A percentile compares a stretch with the other conserved stretches of the same genome.
phyloP scores from a whole-genome alignment of 2,113 vertebrate genomes.

The Sander lucioperca region DNA sequence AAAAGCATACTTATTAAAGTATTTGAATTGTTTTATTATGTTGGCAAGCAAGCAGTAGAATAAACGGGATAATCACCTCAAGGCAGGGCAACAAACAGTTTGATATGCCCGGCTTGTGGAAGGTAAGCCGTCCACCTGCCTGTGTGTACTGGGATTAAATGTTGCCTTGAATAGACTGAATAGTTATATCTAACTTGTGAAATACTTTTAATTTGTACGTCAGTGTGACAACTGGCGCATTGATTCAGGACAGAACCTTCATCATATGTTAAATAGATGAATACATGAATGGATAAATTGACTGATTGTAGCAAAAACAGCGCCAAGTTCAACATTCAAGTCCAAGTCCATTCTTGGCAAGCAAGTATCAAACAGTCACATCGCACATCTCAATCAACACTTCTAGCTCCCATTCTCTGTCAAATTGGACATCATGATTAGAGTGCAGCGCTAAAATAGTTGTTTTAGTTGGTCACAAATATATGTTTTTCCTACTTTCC shows the following conservation, averaged over 20 bases:
- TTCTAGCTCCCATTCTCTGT: not conserved
- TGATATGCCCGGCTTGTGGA: too few species aligned
- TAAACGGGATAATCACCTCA: too few species aligned
- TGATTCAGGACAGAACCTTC: conserved; percentile 2
- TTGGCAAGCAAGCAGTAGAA: too few species aligned
- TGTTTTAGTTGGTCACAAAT: not conserved
- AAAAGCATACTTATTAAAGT: too few species aligned
- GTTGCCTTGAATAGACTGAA: not conserved
- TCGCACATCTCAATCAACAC: not conserved
- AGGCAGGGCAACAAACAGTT: too few species aligned
- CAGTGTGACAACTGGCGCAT: not conserved
- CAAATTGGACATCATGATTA: conserved; percentile 29
- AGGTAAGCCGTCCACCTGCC: too few species aligned
- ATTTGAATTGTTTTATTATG: too few species aligned
- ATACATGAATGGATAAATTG: not conserved
- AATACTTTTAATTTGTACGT: not conserved
- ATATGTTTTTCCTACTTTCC: not conserved
- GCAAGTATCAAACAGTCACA: not conserved
- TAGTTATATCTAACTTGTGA: not conserved
- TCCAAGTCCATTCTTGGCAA: not conserved
- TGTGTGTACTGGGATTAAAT: not conserved
- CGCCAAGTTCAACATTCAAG: not conserved
- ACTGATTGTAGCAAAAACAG: not conserved
- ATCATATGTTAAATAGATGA: not conserved
- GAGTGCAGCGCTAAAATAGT: not conserved